These are phyloP conservation scores for Phyto melanocephala DNA, from an alignment of 2,888 invertebrate species.

Conservation along the genomic window DNA sequence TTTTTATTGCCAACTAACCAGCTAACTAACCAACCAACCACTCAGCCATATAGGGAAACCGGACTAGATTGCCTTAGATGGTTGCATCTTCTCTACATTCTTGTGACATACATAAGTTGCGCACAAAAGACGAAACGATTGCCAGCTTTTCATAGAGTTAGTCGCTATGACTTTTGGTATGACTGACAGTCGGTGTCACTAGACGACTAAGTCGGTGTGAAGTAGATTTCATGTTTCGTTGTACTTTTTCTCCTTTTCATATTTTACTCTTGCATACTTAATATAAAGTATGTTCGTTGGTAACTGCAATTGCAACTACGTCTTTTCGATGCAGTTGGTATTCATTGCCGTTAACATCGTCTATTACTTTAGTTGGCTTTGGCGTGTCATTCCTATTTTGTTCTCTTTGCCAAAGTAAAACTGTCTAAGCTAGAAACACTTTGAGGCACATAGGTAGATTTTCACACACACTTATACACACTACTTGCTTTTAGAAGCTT, in stretches of 20 bases:
- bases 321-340: not conserved
- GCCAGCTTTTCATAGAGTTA: not conserved
- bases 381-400: conserved; percentile 52
- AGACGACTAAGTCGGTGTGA: conserved; percentile 37
- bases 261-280: conserved; percentile 3
- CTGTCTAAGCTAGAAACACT: conserved; percentile 48
- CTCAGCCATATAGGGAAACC: conserved; percentile 5
- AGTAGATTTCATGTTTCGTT: conserved; percentile 21
- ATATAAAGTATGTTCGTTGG: not conserved
- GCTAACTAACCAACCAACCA: not conserved
- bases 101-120: conserved; percentile 16
- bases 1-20: conserved; percentile 7
- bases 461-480: not conserved
- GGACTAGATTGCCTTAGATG: conserved; percentile 19
- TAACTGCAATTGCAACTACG: conserved; percentile 28
- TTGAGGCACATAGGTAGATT: not conserved
- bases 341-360: conserved; percentile 19
- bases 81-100: conserved; percentile 17
- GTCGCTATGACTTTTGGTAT: not conserved
- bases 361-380: conserved; percentile 60
- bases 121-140: not conserved
- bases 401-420: conserved; percentile 59
- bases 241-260: not conserved
- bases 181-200: not conserved
- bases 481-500: not conserved